Conservation (phyloP, 2,113 vertebrate genomes). For the Xenopus laevis region DNA sequence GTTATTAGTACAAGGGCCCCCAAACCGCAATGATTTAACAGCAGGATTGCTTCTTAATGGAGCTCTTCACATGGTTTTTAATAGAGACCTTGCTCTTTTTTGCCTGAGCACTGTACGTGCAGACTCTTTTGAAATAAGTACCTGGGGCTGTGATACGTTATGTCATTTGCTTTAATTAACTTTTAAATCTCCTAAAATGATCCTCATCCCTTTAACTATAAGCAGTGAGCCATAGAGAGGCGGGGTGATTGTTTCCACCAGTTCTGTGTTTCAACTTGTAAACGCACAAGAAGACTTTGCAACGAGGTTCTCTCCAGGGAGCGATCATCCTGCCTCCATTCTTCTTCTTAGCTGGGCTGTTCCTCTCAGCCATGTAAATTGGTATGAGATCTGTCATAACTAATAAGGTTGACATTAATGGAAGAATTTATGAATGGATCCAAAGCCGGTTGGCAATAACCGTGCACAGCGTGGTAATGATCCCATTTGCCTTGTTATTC, state of each 20-base stretch:
- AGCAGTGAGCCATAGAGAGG: slow-evolving; percentile 16
- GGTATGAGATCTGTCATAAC: slow-evolving; percentile 24
- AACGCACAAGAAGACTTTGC: not conserved
- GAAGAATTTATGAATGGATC: slow-evolving; percentile 10
- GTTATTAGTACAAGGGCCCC: slow-evolving; percentile 47
- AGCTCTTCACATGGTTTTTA: slow-evolving; percentile 51
- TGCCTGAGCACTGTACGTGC: slow-evolving; percentile 49
- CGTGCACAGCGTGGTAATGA: not conserved
- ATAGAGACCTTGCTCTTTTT: slow-evolving; percentile 55
- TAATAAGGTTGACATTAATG: slow-evolving; percentile 22
- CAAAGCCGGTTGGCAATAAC: not conserved
- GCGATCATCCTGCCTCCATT: not conserved
- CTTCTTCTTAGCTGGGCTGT: not conserved
- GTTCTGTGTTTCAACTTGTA: not conserved
- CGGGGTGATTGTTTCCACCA: not conserved
- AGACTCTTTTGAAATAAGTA: slow-evolving; percentile 58
- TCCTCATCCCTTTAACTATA: slow-evolving; percentile 42
- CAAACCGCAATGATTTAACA: slow-evolving; percentile 53
- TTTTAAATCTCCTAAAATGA: slow-evolving; percentile 62
- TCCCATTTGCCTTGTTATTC: slow-evolving; percentile 1
- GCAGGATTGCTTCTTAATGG: slow-evolving; percentile 59
- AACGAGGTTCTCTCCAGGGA: slow-evolving; percentile 4
- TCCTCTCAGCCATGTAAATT: slow-evolving; percentile 19
- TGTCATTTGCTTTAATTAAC: slow-evolving; percentile 65
- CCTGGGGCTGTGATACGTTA: slow-evolving; percentile 52